These are phyloP conservation scores for Eulimnadia texana DNA, from an alignment of 1,140 invertebrate genomes.

Conservation along the genomic window DNA sequence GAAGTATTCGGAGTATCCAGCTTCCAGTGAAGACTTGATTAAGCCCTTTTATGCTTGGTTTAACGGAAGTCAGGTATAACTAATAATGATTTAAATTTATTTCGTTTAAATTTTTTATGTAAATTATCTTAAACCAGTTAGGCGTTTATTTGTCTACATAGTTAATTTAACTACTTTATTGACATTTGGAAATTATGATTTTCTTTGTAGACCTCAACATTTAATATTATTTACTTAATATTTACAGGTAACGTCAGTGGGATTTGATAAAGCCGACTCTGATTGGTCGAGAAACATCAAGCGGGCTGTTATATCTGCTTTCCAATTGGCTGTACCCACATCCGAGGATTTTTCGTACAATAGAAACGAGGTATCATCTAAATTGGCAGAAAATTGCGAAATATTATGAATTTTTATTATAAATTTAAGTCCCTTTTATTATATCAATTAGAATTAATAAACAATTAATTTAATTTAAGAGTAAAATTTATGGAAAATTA, in stretches of 20 bases:
- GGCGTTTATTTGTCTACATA: not conserved
- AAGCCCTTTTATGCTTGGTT: not conserved
- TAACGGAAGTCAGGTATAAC: not conserved
- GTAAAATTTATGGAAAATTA: too few species aligned
- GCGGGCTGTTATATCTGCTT: conserved; percentile 1
- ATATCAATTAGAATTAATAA: too few species aligned
- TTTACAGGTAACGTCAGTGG: not conserved
- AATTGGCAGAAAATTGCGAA: too few species aligned
- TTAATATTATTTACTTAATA: not conserved
- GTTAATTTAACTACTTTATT: not conserved
- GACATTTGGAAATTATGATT: too few species aligned
- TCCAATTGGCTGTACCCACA: conserved; percentile 5
- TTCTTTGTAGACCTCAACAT: not conserved
- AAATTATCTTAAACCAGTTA: too few species aligned
- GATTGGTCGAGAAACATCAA: conserved; percentile 13
- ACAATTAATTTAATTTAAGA: too few species aligned
- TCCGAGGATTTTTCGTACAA: not conserved
- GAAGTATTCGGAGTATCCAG: not conserved
- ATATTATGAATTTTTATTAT: too few species aligned
- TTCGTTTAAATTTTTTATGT: too few species aligned
- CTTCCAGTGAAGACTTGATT: not conserved
- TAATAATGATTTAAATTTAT: not conserved
- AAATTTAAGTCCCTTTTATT: too few species aligned
- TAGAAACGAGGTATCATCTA: not conserved
- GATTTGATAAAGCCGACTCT: conserved; percentile 6